Evolutionary conservation across 1,140 invertebrate species (phyloP).

Genomic region (Drosophila orosa): DNA sequence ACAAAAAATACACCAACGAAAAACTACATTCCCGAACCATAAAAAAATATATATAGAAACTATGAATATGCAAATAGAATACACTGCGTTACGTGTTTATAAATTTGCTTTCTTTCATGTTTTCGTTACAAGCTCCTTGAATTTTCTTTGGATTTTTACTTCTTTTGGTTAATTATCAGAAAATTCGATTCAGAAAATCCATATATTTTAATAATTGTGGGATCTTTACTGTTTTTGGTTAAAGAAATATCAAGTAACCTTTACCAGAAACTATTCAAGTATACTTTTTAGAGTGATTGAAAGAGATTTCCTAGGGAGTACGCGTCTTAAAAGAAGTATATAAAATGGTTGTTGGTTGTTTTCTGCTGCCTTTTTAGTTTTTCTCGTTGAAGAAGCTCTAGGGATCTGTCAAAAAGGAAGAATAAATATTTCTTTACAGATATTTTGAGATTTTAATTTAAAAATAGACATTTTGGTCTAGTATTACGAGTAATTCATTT

Average conservation of each 20-base stretch:
- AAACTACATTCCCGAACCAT: conserved; percentile 4
- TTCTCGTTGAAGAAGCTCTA: not conserved
- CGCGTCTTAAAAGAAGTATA: too few species aligned
- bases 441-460: not conserved
- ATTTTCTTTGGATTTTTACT: not conserved
- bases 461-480: not conserved
- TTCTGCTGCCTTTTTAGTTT: not conserved
- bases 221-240: not conserved
- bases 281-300: not conserved
- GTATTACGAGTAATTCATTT: not conserved
- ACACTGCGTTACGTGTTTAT: not conserved
- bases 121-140: not conserved
- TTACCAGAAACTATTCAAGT: not conserved
- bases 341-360: not conserved
- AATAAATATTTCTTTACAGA: not conserved
- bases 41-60: not conserved
- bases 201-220: too few species aligned
- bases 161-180: not conserved
- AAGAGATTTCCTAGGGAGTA: not conserved
- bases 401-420: not conserved
- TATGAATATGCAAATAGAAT: conserved; percentile 7
- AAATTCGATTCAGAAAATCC: not conserved
- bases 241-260: not conserved
- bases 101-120: not conserved
- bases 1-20: conserved; percentile 17